Evolutionary conservation across 2,797 vertebrate genomes (phyloP), one percentile per base, ranked within the genome.

Genomic region (Cyclopterus lumpus): DNA sequence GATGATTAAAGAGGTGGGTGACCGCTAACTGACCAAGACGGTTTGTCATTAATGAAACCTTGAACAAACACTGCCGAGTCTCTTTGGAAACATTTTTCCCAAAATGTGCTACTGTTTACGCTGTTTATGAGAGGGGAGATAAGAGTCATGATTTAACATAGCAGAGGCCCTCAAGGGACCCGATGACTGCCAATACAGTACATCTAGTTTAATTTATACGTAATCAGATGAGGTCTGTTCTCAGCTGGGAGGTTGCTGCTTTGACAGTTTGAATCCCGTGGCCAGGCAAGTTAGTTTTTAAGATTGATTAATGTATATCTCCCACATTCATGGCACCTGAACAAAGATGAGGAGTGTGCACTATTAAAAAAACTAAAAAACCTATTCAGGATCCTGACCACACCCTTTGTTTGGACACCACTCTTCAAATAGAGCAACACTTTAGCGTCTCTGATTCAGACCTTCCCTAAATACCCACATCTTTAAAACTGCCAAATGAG

Each of bases 31-130:
- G 38, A 26, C 61, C 48, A 61, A 75, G 62, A 69, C 48, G 64
- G 73, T 81, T 82, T 76, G 60, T 83, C 80, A 83, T 83, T 81
- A 73, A 75, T 80, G 62, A 85, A 79, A 73, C 49, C 32, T 51
- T 84, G 57, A 82, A 75, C 79, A 88, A 84, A 86, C 80, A 85
- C 49, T 68, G 67, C 53, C 51, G 24, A 73, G 66, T 77, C 88
- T 75, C 78, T 77, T 79, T 28, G 74, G 82, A 83, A 71, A 70
- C 3, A 70, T 75, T 74, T 69, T 30, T 73, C 49, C 55, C n/a
- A 67, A 75, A 81, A 75, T 67, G 69, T 74, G 64, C 76, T 58
- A 55, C 72, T 82, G 79, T 87, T 86, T 73, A 68, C 78, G 71
- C 40, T n/a, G n/a, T n/a, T n/a, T n/a, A 74, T 73, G 62, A 73